A percentile compares a stretch with the other conserved stretches of the same genome.
These are phyloP conservation scores for Marcusenius ussheri DNA, from an alignment of 2,113 vertebrate species.

Conservation along the genomic window DNA sequence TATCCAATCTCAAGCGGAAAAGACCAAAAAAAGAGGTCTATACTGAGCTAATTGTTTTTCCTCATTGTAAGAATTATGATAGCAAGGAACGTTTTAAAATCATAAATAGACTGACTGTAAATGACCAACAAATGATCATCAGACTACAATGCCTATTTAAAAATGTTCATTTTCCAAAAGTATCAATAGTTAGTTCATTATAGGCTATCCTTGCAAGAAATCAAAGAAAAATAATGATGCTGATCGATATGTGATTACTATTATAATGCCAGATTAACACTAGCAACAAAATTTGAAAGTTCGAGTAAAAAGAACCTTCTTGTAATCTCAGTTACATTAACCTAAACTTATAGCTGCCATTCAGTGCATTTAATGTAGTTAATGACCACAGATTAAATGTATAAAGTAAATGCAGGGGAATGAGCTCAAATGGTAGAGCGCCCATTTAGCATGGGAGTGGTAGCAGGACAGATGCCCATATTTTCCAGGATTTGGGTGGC, in stretches of 20 bases:
- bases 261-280: background rate
- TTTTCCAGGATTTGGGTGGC: no score
- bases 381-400: background rate
- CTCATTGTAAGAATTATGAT: background rate
- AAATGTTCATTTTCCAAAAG: background rate
- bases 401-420: no score
- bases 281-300: background rate
- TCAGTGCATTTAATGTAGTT: background rate
- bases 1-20: background rate
- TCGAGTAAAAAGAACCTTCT: background rate
- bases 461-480: no score
- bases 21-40: background rate
- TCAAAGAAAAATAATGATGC: background rate
- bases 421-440: no score
- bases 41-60: background rate
- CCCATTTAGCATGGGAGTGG: no score
- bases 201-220: background rate
- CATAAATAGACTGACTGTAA: background rate
- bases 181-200: background rate
- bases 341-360: background rate
- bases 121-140: background rate
- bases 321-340: background rate
- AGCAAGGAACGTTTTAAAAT: background rate
- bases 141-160: background rate
- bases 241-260: background rate